phyloP scores from a whole-genome alignment of 2,888 invertebrate genomes.

The Lithophane leautieri region DNA sequence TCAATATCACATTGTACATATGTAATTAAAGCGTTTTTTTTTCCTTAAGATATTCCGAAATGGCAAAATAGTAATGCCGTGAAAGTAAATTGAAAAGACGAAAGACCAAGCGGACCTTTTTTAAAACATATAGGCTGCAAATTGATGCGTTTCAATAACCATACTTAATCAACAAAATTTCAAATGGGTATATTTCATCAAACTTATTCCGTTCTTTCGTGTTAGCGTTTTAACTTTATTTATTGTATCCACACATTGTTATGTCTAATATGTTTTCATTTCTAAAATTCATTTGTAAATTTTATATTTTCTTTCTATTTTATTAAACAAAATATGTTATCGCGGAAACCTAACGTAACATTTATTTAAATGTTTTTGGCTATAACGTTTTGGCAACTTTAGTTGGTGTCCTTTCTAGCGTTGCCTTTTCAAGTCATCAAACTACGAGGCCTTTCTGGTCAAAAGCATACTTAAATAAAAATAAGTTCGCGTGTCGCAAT shows the following conservation, averaged over 20 bases:
- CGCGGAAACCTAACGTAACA: slow-evolving; percentile 4
- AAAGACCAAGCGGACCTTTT: slow-evolving; percentile 33
- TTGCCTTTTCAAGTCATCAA: slow-evolving; percentile 27
- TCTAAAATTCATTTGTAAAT: slow-evolving; percentile 16
- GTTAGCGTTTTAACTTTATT: slow-evolving; percentile 34
- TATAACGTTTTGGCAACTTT: slow-evolving; percentile 6
- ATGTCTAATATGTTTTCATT: slow-evolving; percentile 12
- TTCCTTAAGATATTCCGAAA: slow-evolving; percentile 73
- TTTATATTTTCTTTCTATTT: slow-evolving; percentile 19
- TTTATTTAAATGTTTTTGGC: slow-evolving; percentile 6
- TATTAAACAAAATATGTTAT: slow-evolving; percentile 16
- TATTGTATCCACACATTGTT: slow-evolving; percentile 7
- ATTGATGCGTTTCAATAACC: slow-evolving; percentile 27
- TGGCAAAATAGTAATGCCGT: slow-evolving; percentile 62
- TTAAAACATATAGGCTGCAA: slow-evolving; percentile 3
- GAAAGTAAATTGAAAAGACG: slow-evolving; percentile 38
- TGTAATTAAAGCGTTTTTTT: slow-evolving; percentile 84
- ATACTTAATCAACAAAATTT: slow-evolving; percentile 20
- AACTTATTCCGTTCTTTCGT: slow-evolving; percentile 38
- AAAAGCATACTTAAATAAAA: slow-evolving; percentile 50
- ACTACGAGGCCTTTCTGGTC: slow-evolving; percentile 45
- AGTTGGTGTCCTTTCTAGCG: slow-evolving; percentile 14
- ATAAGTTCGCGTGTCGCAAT: slow-evolving; percentile 19
- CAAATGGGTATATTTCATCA: slow-evolving; percentile 49
- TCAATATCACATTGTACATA: slow-evolving; percentile 87